Conservation (phyloP, 2,888 invertebrate species). For the Calliopum simillimum region DNA sequence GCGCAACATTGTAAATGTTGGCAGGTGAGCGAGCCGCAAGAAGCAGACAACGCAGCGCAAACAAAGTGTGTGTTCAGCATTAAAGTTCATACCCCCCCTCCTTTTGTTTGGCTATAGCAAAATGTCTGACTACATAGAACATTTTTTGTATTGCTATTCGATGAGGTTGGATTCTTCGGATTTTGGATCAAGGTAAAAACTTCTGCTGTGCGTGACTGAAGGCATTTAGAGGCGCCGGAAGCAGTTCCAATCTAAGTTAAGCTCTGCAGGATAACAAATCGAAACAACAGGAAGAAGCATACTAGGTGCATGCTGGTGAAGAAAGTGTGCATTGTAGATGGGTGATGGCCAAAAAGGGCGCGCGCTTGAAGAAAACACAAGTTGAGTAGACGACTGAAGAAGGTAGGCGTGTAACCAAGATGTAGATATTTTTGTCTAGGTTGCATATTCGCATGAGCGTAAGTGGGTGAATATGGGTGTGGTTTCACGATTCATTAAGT, state of each 20-base stretch:
- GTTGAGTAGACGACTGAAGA: too few species aligned
- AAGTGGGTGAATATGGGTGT: slow-evolving; percentile 10
- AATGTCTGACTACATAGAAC: slow-evolving; percentile 25
- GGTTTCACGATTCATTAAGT: slow-evolving; percentile 44
- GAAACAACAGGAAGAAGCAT: slow-evolving; percentile 41
- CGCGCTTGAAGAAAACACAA: neutral
- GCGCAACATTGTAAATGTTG: slow-evolving; percentile 1
- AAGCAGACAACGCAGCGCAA: slow-evolving; percentile 21
- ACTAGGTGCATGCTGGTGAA: slow-evolving; percentile 4
- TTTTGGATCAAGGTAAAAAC: slow-evolving; percentile 50
- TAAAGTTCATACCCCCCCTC: neutral
- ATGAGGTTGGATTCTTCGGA: slow-evolving; percentile 39
- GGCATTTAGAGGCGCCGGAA: slow-evolving; percentile 66
- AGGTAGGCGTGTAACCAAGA: too few species aligned
- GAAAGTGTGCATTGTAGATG: neutral
- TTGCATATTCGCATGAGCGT: slow-evolving; percentile 1
- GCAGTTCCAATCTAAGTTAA: slow-evolving; percentile 66
- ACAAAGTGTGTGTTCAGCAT: slow-evolving; percentile 7
- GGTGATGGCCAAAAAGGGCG: neutral
- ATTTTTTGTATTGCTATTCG: slow-evolving; percentile 22
- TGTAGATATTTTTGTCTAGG: too few species aligned
- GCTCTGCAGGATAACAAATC: slow-evolving; percentile 44
- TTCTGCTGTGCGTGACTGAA: slow-evolving; percentile 64
- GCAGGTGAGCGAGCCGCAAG: neutral
- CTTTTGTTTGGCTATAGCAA: slow-evolving; percentile 1